Percentiles rank a stretch among this genome's conserved stretches.
phyloP scores from a whole-genome alignment of 2,113 vertebrate genomes.

The Tapirus terrestris region DNA sequence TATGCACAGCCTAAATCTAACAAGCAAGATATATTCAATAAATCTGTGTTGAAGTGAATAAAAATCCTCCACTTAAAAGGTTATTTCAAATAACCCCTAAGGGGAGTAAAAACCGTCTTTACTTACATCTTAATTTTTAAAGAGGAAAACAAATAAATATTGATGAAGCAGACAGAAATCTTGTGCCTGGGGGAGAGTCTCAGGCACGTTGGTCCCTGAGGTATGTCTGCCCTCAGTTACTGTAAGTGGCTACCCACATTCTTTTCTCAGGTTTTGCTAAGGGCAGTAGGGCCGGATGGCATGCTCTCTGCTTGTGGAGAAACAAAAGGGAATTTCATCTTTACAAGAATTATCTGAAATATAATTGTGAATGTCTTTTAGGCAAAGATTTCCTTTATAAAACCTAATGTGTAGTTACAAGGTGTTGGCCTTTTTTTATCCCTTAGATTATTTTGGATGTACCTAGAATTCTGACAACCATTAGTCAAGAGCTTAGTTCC shows the following conservation, averaged over 20 bases:
- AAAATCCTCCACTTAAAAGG: background rate
- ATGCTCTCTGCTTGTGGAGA: background rate
- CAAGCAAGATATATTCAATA: background rate
- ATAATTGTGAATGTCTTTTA: background rate
- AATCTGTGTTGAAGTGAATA: background rate
- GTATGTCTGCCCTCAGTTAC: background rate
- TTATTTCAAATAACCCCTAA: constrained; percentile 43
- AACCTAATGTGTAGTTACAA: background rate
- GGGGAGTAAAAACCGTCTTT: background rate
- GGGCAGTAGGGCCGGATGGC: background rate
- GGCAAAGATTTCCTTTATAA: background rate
- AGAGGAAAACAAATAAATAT: background rate
- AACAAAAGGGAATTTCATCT: background rate
- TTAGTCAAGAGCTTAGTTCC: constrained; percentile 42
- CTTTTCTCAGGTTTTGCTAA: constrained; percentile 53
- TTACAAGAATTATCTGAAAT: background rate
- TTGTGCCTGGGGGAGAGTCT: background rate
- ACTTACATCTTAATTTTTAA: constrained; percentile 54
- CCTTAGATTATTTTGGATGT: constrained; percentile 8
- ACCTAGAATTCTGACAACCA: background rate
- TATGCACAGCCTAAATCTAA: background rate
- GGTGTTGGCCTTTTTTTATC: background rate
- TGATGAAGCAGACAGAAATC: constrained; percentile 24
- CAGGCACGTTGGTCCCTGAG: background rate
- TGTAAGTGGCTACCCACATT: background rate